These are phyloP conservation scores for Neotragus moschatus DNA, from an alignment of 2,113 vertebrate species.

Conservation along the genomic window DNA sequence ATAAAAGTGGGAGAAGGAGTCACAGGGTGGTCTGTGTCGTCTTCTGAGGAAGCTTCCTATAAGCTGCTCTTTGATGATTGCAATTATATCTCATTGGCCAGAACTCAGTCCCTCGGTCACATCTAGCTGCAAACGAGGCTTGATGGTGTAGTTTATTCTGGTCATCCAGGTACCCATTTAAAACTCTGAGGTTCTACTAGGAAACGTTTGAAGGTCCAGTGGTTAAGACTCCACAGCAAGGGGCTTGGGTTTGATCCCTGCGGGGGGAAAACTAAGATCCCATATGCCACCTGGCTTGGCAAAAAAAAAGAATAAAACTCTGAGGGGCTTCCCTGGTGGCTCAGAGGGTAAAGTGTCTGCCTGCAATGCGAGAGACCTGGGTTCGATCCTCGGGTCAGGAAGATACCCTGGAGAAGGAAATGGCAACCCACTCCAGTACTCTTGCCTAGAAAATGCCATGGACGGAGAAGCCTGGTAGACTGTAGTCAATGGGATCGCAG, in stretches of 20 bases:
- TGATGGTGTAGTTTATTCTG: background rate
- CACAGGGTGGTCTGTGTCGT: background rate
- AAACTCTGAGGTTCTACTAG: background rate
- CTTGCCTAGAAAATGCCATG: background rate
- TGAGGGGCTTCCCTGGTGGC: background rate
- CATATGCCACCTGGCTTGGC: background rate
- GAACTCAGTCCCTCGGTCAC: background rate
- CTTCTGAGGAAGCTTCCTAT: background rate
- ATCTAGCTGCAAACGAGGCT: background rate
- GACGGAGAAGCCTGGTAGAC: background rate
- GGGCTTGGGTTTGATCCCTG: background rate
- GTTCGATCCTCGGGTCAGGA: background rate
- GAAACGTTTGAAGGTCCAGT: background rate
- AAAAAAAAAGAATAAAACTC: background rate
- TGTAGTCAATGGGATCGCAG: accelerated
- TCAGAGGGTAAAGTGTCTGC: background rate
- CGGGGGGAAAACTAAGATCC: background rate
- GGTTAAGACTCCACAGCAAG: background rate
- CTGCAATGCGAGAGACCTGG: background rate
- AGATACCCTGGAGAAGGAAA: background rate
- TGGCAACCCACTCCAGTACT: background rate
- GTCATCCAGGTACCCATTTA: too few relatives aligned
- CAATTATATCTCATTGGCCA: background rate
- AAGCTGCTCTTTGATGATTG: background rate
- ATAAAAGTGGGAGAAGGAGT: accelerated